Evolutionary conservation across 2,888 invertebrate species (phyloP), one percentile per base, ranked within the genome.

Genomic region (Drosophila ezoana): DNA sequence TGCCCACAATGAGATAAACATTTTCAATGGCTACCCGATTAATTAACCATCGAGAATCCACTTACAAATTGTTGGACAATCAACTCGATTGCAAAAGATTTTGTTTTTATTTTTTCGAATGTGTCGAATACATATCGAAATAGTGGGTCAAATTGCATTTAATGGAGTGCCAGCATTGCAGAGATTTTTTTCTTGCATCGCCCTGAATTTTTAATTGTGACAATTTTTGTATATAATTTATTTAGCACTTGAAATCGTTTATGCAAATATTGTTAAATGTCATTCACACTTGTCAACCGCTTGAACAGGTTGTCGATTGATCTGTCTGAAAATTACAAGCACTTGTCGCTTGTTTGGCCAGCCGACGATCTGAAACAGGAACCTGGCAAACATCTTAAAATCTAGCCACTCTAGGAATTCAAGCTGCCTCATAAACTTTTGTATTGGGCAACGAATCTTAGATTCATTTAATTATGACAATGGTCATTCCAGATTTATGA

Each of bases 1-100:
- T 71, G 47, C 59, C 66, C 79, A 57, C 69, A 74, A 63, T 64
- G 63, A 51, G 47, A 58, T 63, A 76, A 76, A 70, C 61, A 64
- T 61, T 73, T 79, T 60, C 60, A 63, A 68, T 61, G 47, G 75
- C 63, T 35, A 18, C 40, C 48, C 85, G 84, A 72, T 81, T 87
- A 84, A 87, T 87, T 80, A 87, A 83, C 81, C 64, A 77, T 72
- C 66, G 67, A 40, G 68, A 53, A 59, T 65, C 66, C 77, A 65
- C 74, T 74, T 61, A 54, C 60, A 77, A 77, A 77, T 70, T 74
- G 69, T 63, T 68, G 74, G 79, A 74, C 79, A 79, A 79, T 68
- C 56, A 74, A 63, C 69, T 68, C 44, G 57, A 51, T 43, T 40
- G 58, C 20, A 33, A 41, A n/a, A 23, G 41, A 33, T 48, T 51